A percentile compares a stretch with the other conserved stretches of the same genome.
Evolutionary conservation across 2,797 vertebrate species (phyloP).

Genomic region (Microctenopoma stevenorrisi): DNA sequence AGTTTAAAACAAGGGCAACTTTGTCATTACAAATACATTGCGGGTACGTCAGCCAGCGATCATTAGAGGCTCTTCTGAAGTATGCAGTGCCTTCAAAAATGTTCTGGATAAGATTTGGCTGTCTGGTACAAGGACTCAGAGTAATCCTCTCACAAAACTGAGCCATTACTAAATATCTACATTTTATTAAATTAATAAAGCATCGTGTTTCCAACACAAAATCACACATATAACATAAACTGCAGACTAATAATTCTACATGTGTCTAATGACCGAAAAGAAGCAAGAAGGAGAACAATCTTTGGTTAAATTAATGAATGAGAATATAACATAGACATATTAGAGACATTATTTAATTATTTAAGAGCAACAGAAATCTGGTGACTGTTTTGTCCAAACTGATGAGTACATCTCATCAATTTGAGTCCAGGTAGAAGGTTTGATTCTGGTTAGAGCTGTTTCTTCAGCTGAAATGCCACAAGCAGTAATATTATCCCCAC

Average conservation of each 20-base stretch:
- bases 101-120: slow-evolving; percentile 51
- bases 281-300: neutral
- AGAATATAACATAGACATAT: neutral
- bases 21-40: slow-evolving; percentile 54
- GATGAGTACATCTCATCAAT: neutral
- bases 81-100: slow-evolving; percentile 55
- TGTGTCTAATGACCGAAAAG: neutral
- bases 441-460: neutral
- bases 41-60: slow-evolving; percentile 57
- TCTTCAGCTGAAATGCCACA: slow-evolving; percentile 14
- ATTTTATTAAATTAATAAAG: neutral
- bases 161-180: slow-evolving; percentile 16
- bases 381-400: neutral
- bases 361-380: slow-evolving; percentile 7
- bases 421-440: slow-evolving; percentile 20
- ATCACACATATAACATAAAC: neutral
- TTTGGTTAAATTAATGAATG: slow-evolving; percentile 1
- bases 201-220: neutral
- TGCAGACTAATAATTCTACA: neutral
- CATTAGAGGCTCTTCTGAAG: slow-evolving; percentile 55
- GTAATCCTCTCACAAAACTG: slow-evolving; percentile 44
- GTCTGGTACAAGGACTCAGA: slow-evolving; percentile 27
- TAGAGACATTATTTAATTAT: neutral
- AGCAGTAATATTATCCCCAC: neutral
- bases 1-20: slow-evolving; percentile 55